A percentile compares a stretch with the other conserved stretches of the same genome.
Conservation (phyloP, 2,888 invertebrate species). For the Agapetus fuscipes region DNA sequence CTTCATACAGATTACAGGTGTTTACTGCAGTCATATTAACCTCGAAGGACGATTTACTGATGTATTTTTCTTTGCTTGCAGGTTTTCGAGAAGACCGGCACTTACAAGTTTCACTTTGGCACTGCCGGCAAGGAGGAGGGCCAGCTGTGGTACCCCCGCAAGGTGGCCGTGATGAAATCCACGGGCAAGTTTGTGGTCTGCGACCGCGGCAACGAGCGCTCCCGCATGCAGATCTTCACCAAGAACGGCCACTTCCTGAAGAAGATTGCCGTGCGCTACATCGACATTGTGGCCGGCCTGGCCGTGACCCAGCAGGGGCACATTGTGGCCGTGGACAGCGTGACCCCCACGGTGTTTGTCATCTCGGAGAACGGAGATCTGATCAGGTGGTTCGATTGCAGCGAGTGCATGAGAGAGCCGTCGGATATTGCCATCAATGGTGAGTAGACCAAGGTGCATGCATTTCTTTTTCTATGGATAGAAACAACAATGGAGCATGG, state of each 20-base stretch:
- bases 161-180: constrained; percentile 84
- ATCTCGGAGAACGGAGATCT: constrained; percentile 88
- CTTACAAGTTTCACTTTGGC: constrained; percentile 90
- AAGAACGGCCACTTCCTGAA: constrained; percentile 92
- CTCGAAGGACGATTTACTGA: not conserved
- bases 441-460: too few species aligned
- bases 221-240: constrained; percentile 95
- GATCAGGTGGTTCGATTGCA: constrained; percentile 94
- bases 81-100: constrained; percentile 91
- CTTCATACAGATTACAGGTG: too few species aligned
- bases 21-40: too few species aligned
- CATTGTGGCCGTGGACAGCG: constrained; percentile 95
- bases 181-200: constrained; percentile 93
- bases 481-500: too few species aligned
- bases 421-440: constrained; percentile 94
- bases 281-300: constrained; percentile 87
- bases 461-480: constrained; percentile 5
- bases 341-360: constrained; percentile 92
- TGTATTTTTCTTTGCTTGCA: constrained; percentile 27
- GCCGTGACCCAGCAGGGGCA: constrained; percentile 88
- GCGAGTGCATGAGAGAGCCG: constrained; percentile 95
- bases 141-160: constrained; percentile 94
- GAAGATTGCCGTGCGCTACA: constrained; percentile 82
- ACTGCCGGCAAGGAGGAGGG: constrained; percentile 93
- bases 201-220: constrained; percentile 92